Conservation (phyloP, 2,113 vertebrate species). For the Epinephelus cyanopodus region DNA sequence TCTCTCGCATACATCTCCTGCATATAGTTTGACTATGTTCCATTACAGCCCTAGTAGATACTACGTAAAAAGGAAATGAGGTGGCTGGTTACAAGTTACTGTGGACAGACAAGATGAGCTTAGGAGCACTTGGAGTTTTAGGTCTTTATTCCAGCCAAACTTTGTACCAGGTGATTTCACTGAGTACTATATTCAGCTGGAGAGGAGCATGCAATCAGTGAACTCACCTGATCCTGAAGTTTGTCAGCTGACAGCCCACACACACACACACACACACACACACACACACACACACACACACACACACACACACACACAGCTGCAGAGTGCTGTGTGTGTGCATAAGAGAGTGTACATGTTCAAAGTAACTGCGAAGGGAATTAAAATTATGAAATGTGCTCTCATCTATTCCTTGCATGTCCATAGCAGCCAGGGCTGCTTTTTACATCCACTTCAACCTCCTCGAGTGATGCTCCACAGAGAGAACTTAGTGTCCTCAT, state of each 20-base stretch:
- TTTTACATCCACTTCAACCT: constrained; percentile 14
- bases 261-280: too few relatives aligned
- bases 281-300: not conserved
- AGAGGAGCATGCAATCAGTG: not conserved
- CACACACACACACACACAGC: not conserved
- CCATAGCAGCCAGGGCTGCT: constrained; percentile 1
- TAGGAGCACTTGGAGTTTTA: too few relatives aligned
- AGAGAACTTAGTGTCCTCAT: constrained; percentile 43
- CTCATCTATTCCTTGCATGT: constrained; percentile 17
- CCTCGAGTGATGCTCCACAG: constrained; percentile 13
- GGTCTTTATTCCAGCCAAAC: not conserved
- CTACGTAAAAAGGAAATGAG: not conserved
- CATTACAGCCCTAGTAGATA: too few relatives aligned
- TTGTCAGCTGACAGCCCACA: not conserved
- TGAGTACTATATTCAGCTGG: not conserved
- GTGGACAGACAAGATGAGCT: not conserved
- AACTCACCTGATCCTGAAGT: too few relatives aligned
- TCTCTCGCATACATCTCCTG: too few relatives aligned
- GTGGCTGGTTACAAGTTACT: not conserved
- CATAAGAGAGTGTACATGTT: not conserved
- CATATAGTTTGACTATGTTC: too few relatives aligned
- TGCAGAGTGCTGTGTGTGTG: not conserved
- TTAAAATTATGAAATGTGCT: constrained; percentile 2
- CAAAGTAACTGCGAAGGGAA: constrained; percentile 1
- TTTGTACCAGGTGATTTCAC: not conserved